These are phyloP conservation scores for Tetragonula clypearis DNA, from an alignment of 1,140 invertebrate genomes.

Conservation along the genomic window DNA sequence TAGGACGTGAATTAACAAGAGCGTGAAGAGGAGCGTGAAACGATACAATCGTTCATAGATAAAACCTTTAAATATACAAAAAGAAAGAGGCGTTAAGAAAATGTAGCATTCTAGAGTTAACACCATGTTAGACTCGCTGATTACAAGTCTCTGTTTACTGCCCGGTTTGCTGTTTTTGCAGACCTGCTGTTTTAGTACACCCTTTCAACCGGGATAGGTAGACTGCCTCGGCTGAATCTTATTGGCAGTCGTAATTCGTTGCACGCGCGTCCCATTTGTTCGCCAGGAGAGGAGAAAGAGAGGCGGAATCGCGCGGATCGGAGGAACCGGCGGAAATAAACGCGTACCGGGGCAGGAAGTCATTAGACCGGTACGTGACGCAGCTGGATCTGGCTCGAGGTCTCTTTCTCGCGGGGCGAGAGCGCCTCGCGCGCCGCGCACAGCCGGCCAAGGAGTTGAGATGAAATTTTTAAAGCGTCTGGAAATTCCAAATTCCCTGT, in stretches of 20 bases:
- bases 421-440: background rate
- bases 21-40: too few relatives aligned
- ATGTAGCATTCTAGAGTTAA: too few relatives aligned
- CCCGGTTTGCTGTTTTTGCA: too few relatives aligned
- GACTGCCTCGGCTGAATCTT: background rate
- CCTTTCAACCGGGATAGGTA: too few relatives aligned
- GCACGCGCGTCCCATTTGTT: conserved; percentile 62
- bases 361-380: conserved; percentile 44
- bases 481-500: conserved; percentile 20
- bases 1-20: too few relatives aligned
- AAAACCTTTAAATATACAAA: too few relatives aligned
- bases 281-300: conserved; percentile 8
- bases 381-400: background rate
- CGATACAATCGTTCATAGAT: too few relatives aligned
- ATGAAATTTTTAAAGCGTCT: conserved; percentile 14
- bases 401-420: too few relatives aligned
- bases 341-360: conserved; percentile 24
- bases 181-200: too few relatives aligned
- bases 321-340: conserved; percentile 44
- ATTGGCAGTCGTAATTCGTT: conserved; percentile 16
- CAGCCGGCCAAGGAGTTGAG: background rate
- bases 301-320: conserved; percentile 48
- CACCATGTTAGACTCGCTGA: too few relatives aligned
- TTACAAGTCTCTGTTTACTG: too few relatives aligned
- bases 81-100: too few relatives aligned